Evolutionary conservation across 2,113 vertebrate genomes (phyloP).

Genomic region (Hypomesus transpacificus): DNA sequence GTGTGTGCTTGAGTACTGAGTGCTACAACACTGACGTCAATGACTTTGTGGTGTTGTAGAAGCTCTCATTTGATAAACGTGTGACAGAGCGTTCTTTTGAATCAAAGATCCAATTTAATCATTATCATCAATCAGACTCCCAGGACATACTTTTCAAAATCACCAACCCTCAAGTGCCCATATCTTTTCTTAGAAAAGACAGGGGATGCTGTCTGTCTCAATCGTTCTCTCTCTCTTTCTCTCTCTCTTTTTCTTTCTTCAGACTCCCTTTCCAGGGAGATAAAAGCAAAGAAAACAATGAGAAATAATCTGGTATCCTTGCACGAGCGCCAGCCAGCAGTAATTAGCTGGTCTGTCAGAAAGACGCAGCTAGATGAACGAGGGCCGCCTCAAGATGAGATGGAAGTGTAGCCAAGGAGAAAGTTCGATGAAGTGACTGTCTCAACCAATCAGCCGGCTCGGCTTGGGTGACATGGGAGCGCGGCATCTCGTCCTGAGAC

Average conservation of each 20-base stretch:
- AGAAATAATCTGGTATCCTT: conserved; percentile 37
- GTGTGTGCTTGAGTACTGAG: background rate
- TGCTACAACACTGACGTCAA: background rate
- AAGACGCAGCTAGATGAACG: conserved; percentile 37
- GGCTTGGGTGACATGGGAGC: conserved; percentile 23
- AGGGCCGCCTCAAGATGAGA: conserved; percentile 36
- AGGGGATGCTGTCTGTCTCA: conserved; percentile 18
- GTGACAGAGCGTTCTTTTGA: conserved; percentile 17
- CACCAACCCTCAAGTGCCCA: background rate
- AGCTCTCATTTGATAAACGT: background rate
- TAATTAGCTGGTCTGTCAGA: conserved; percentile 56
- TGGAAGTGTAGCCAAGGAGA: conserved; percentile 46
- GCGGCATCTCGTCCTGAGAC: background rate
- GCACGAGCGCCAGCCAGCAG: conserved; percentile 32
- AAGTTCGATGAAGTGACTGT: conserved; percentile 51
- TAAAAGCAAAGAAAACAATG: background rate
- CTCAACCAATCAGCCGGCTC: conserved; percentile 48
- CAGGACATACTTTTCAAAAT: conserved; percentile 13
- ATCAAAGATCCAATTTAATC: conserved; percentile 25
- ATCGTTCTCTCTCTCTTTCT: background rate
- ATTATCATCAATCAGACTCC: conserved; percentile 36
- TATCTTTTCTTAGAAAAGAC: conserved; percentile 17
- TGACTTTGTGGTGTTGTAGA: background rate
- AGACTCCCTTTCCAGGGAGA: background rate
- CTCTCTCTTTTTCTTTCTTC: background rate